phyloP scores from a whole-genome alignment of 2,888 invertebrate species.

The Rhyacophila evoluta region DNA sequence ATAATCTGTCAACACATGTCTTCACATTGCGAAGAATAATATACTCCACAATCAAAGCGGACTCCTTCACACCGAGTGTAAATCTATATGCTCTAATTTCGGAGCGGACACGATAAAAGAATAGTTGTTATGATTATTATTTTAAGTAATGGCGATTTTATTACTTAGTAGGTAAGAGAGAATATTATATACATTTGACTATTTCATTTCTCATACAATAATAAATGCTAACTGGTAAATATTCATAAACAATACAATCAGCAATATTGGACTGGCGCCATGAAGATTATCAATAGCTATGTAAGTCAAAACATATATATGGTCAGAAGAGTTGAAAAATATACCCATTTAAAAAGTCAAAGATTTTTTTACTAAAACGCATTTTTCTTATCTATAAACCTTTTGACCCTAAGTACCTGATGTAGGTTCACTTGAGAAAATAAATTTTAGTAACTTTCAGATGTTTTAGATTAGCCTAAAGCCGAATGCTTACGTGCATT shows the following conservation, averaged over 20 bases:
- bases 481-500: not conserved
- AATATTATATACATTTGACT: no score
- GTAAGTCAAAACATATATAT: not conserved
- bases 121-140: no score
- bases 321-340: not conserved
- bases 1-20: no score
- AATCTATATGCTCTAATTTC: no score
- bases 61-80: no score
- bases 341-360: not conserved
- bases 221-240: no score
- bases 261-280: not conserved
- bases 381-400: not conserved
- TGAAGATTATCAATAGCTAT: not conserved
- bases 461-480: constrained; percentile 38
- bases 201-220: no score
- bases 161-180: no score
- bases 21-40: no score
- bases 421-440: not conserved
- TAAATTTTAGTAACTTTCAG: constrained; percentile 35
- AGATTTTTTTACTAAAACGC: not conserved
- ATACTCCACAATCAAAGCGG: no score
- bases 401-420: not conserved
- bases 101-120: no score
- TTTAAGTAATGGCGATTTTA: no score
- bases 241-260: not conserved